Percentiles rank a stretch among this genome's conserved stretches.
phyloP scores from a whole-genome alignment of 2,113 vertebrate genomes.

The Oreochromis niloticus region DNA sequence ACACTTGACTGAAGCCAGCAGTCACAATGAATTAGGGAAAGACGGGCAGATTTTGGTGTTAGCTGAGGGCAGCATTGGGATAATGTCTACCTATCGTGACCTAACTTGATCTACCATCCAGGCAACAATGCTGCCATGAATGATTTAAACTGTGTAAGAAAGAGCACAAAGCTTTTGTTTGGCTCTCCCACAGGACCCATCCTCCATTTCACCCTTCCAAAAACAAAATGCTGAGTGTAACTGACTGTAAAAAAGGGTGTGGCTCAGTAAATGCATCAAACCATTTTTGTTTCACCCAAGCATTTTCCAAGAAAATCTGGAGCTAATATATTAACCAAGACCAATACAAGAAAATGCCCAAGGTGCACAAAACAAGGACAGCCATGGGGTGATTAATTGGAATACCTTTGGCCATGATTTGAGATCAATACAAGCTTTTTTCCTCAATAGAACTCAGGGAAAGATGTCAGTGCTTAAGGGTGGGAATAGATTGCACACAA shows the following conservation, averaged over 20 bases:
- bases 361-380: not conserved
- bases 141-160: slow-evolving; percentile 41
- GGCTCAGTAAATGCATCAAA: not conserved
- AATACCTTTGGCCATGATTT: slow-evolving; percentile 28
- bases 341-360: not conserved
- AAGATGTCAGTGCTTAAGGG: slow-evolving; percentile 9
- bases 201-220: slow-evolving; percentile 28
- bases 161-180: slow-evolving; percentile 43
- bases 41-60: slow-evolving; percentile 16
- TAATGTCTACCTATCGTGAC: slow-evolving; percentile 10
- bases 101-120: not conserved
- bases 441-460: not conserved
- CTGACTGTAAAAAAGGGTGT: slow-evolving; percentile 24
- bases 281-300: not conserved
- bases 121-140: slow-evolving; percentile 41
- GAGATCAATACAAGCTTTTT: slow-evolving; percentile 40
- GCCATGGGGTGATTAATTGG: slow-evolving; percentile 41
- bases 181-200: slow-evolving; percentile 27
- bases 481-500: slow-evolving; percentile 33
- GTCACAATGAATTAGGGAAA: slow-evolving; percentile 28
- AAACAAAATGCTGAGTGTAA: slow-evolving; percentile 33
- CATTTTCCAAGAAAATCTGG: not conserved
- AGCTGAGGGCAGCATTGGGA: slow-evolving; percentile 9
- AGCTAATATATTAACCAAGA: not conserved
- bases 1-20: slow-evolving; percentile 41